A percentile compares a stretch with the other conserved stretches of the same genome.
phyloP scores from a whole-genome alignment of 1,140 invertebrate species.

The Potamilus streckersoni region DNA sequence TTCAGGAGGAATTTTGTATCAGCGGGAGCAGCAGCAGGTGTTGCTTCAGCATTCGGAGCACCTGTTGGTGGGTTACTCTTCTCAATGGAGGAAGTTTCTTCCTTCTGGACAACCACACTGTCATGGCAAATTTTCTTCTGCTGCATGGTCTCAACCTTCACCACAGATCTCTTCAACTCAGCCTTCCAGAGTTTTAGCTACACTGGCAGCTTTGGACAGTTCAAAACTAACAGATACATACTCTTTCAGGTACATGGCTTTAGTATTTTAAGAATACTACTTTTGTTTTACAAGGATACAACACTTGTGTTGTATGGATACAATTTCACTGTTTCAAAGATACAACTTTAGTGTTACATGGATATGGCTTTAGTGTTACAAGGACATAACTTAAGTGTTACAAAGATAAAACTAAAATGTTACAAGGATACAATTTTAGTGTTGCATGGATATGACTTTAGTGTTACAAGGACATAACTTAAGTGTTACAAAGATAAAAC shows the following conservation, averaged over 20 bases:
- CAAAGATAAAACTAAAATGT: no score
- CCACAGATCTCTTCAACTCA: conserved; percentile 69
- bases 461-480: no score
- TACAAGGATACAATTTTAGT: no score
- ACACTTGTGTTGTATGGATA: no score
- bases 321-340: no score
- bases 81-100: conserved; percentile 88
- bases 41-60: conserved; percentile 94
- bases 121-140: conserved; percentile 71
- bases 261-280: background rate
- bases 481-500: no score
- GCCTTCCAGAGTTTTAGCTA: conserved; percentile 65
- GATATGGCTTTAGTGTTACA: no score
- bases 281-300: no score
- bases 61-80: conserved; percentile 98
- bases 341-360: no score
- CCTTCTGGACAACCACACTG: conserved; percentile 68
- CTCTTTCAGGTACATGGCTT: conserved; percentile 55
- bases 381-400: no score
- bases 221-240: conserved; percentile 65
- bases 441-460: no score
- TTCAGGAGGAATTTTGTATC: conserved; percentile 96
- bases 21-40: conserved; percentile 95
- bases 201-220: conserved; percentile 66
- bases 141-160: conserved; percentile 69